Conservation (phyloP, 2,113 vertebrate species). For the Oreotragus oreotragus region DNA sequence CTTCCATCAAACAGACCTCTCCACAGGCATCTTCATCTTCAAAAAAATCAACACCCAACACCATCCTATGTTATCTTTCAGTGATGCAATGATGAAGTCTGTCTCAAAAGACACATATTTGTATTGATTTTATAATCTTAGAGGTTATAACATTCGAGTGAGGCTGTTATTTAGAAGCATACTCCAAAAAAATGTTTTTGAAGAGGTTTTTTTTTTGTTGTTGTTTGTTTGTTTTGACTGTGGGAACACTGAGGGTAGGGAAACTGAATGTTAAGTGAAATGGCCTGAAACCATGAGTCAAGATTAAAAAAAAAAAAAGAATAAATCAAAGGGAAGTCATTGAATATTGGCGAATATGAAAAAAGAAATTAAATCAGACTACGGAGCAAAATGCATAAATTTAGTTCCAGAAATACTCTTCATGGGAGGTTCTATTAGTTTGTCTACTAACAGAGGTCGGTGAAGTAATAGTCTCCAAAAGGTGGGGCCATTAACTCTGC, state of each 20-base stretch:
- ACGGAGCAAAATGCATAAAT: neutral
- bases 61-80: constrained; percentile 26
- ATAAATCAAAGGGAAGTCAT: neutral
- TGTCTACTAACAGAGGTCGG: neutral
- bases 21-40: constrained; percentile 11
- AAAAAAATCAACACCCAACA: constrained; percentile 38
- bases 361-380: neutral
- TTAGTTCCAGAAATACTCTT: neutral
- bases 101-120: constrained; percentile 62
- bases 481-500: neutral
- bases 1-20: constrained; percentile 33
- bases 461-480: neutral
- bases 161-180: constrained; percentile 38
- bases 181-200: neutral
- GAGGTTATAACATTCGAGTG: neutral
- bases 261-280: neutral
- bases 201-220: neutral
- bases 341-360: neutral
- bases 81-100: constrained; percentile 49
- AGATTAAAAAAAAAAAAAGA: neutral
- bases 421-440: neutral
- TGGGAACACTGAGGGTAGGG: no score
- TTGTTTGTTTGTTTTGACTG: neutral
- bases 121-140: constrained; percentile 62
- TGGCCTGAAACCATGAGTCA: neutral